Base-by-base conservation (phyloP, 2,113 vertebrate species). In the Willisornis vidua region DNA sequence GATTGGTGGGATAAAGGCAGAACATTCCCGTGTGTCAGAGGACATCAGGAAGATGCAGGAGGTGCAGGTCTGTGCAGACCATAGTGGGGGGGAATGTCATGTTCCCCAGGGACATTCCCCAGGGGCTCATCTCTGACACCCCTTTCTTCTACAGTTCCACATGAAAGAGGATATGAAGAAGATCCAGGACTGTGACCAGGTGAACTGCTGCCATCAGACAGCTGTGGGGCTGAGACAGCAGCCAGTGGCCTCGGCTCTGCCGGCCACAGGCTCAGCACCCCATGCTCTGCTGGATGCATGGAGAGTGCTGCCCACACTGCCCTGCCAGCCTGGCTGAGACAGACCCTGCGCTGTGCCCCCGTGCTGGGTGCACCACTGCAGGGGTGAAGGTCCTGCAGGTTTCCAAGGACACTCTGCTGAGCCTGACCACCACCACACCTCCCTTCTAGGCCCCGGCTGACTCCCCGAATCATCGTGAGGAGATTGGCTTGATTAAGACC, bases 401-500 rank as follows among this genome's bases (percentile, higher is more conserved):
- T 9, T 19, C 18, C 46, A 37, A 25, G n/a, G 46, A 51, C 33
- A 23, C 9, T 70, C 4, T 24, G 24, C 18, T 7, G 20, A 3
- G 12, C 12, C 46, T 51, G 8, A 70, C n/a, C 5, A 18, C 20
- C 41, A 45, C 29, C 63, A 31, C 12, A 19, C 8, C 20, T 58
- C 57, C 35, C n/a, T 35, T 20, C n/a, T 59, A 59, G n/a, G 14
- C 22, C 12, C 29, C 31, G 58, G 58, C 8, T 65, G 8, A 19
- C 39, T 31, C 3, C 28, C 33, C 26, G 24, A 19, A 18, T 49
- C 24, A 28, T 16, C 12, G 13, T 6, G 12, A 68, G 46, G 66
- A 48, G n/a, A 49, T 28, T 19, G 12, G 2, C 0, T 2, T 14
- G 33, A 35, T 58, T 4, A 58, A 35, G 33, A 13, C 8, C 4